These are phyloP conservation scores for Gopherus flavomarginatus DNA, from an alignment of 2,113 vertebrate species.

Conservation along the genomic window DNA sequence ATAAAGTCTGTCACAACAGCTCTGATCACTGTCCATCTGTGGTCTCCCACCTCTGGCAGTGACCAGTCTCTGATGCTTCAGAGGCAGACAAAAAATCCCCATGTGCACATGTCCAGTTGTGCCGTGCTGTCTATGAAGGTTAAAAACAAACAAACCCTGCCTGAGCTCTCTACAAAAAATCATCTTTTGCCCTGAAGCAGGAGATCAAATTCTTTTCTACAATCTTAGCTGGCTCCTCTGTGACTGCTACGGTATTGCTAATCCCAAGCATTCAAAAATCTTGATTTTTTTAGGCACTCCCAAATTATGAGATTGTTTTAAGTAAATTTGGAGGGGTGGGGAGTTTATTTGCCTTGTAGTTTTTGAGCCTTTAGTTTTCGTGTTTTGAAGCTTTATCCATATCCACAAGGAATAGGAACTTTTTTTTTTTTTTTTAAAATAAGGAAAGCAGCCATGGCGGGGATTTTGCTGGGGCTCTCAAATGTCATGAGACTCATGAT, in stretches of 20 bases:
- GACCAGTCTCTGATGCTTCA: neutral
- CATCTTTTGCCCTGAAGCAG: neutral
- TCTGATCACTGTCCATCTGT: neutral
- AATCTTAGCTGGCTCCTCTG: neutral
- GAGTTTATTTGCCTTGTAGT: neutral
- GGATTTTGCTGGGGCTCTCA: neutral
- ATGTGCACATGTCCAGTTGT: neutral
- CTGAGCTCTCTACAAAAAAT: neutral
- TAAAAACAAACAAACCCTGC: neutral
- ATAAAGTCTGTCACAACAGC: neutral
- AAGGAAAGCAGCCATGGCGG: too few species aligned
- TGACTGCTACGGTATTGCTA: neutral
- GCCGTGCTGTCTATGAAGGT: neutral
- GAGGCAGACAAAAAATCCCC: neutral
- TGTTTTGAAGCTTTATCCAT: neutral
- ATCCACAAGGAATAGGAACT: neutral
- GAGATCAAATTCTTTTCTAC: neutral
- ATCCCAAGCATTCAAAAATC: neutral
- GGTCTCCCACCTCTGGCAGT: neutral
- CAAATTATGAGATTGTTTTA: neutral
- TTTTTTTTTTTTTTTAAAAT: neutral
- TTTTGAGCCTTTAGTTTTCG: neutral
- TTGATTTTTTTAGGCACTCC: neutral
- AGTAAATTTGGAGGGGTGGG: neutral
- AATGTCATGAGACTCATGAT: neutral